Conservation (phyloP, 2,888 invertebrate genomes). For the Andrena fulva region DNA sequence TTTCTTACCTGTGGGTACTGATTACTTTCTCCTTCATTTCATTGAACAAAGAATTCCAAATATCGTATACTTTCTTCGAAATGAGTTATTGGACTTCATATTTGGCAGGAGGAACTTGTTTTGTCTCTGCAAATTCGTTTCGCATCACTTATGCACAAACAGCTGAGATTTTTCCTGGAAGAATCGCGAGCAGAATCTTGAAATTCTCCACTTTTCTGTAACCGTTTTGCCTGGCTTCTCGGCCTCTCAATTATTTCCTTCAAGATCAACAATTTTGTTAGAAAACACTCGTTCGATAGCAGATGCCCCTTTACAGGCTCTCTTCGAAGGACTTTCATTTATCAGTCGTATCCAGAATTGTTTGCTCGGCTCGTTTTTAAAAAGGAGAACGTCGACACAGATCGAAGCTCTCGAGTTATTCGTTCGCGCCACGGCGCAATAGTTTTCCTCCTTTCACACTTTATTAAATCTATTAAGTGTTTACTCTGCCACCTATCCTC, state of each 20-base stretch:
- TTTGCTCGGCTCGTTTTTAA: conserved; percentile 7
- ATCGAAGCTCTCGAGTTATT: not conserved
- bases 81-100: too few species aligned
- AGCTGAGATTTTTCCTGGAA: not conserved
- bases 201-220: not conserved
- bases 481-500: not conserved
- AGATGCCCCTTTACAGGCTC: not conserved
- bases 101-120: too few species aligned
- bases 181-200: not conserved
- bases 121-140: too few species aligned
- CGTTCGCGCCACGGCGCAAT: not conserved
- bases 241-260: not conserved
- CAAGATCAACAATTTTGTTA: not conserved
- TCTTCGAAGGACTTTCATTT: conserved; percentile 4
- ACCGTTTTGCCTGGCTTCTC: not conserved
- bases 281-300: not conserved
- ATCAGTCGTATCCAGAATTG: conserved; percentile 18
- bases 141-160: not conserved
- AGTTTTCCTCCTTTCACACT: not conserved
- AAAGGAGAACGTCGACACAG: not conserved
- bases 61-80: too few species aligned
- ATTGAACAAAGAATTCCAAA: too few species aligned
- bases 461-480: not conserved
- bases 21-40: too few species aligned
- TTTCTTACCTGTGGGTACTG: too few species aligned